Evolutionary conservation across 1,140 invertebrate genomes (phyloP).

Genomic region (Steinernema khuongi): DNA sequence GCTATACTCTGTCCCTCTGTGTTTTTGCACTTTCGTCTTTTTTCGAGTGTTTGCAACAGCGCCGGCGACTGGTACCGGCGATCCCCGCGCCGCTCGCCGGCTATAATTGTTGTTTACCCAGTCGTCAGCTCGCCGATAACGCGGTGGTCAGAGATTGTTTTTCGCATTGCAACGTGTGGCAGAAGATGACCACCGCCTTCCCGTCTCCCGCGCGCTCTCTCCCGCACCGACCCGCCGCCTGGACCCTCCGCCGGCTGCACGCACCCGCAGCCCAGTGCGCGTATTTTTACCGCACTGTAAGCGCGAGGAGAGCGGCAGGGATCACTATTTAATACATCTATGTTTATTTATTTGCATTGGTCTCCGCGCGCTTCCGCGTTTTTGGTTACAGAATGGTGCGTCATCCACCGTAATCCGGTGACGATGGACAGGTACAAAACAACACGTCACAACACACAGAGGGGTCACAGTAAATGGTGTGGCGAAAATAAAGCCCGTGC

Average conservation of each 20-base stretch:
- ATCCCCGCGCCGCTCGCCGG: background rate
- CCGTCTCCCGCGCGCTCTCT: background rate
- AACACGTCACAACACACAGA: too few relatives aligned
- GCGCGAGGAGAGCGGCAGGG: too few relatives aligned
- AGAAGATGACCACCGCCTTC: constrained; percentile 5
- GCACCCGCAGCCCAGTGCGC: background rate
- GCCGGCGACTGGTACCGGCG: background rate
- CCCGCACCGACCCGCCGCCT: background rate
- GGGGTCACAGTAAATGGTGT: too few relatives aligned
- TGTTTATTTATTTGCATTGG: too few relatives aligned
- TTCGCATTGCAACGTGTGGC: constrained; percentile 15
- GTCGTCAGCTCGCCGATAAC: background rate
- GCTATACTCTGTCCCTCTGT: too few relatives aligned
- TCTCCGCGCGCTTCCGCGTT: constrained; percentile 3
- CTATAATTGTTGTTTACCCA: constrained; percentile 14
- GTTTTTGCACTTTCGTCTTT: too few relatives aligned
- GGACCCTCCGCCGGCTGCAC: background rate
- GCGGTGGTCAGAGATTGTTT: constrained; percentile 9
- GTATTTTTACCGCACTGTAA: constrained; percentile 11
- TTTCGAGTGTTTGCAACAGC: constrained; percentile 1
- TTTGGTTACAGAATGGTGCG: background rate
- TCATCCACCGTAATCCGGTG: background rate
- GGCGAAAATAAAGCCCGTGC: too few relatives aligned
- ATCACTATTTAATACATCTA: too few relatives aligned
- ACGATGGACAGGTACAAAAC: too few relatives aligned